phyloP scores from a whole-genome alignment of 37 sponge, comb jelly and placozoan genomes.

The Dysidea cf. avara region DNA sequence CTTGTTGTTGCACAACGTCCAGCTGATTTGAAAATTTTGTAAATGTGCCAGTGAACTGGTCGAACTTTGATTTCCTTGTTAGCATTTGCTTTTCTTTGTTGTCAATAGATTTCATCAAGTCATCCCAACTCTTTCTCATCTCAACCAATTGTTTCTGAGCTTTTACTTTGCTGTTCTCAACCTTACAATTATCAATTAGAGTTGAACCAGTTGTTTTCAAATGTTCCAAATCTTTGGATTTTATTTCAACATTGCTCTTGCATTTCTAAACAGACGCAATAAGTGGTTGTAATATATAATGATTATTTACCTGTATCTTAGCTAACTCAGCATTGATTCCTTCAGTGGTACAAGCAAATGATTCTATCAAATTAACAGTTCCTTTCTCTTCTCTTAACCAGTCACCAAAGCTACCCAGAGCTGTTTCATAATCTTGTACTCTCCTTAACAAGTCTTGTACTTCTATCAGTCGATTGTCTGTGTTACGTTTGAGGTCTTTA shows the following conservation, averaged over 20 bases:
- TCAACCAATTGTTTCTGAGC: slow-evolving; percentile 44
- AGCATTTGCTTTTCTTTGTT: slow-evolving; percentile 38
- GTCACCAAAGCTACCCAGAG: too few species aligned
- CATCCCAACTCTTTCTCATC: slow-evolving; percentile 53
- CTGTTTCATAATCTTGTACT: too few species aligned
- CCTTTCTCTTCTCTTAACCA: too few species aligned
- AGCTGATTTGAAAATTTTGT: slow-evolving; percentile 50
- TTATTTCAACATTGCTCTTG: slow-evolving; percentile 34
- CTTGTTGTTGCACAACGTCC: slow-evolving; percentile 23
- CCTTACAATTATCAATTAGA: slow-evolving; percentile 46
- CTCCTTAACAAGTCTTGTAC: slow-evolving; percentile 6
- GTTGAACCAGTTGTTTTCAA: slow-evolving; percentile 37
- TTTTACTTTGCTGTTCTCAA: slow-evolving; percentile 35
- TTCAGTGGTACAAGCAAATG: too few species aligned
- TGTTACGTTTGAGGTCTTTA: slow-evolving; percentile 24
- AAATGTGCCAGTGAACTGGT: slow-evolving; percentile 32
- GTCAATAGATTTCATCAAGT: slow-evolving; percentile 20
- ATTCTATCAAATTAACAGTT: too few species aligned
- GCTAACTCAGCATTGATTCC: too few species aligned
- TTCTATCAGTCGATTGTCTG: slow-evolving; percentile 9
- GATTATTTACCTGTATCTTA: too few species aligned
- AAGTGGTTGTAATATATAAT: too few species aligned
- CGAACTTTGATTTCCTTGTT: slow-evolving; percentile 27
- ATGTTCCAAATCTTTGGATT: slow-evolving; percentile 27
- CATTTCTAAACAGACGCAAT: slow-evolving; percentile 36